phyloP scores from a whole-genome alignment of 2,113 vertebrate genomes.

The Cyprinodon tularosa region DNA sequence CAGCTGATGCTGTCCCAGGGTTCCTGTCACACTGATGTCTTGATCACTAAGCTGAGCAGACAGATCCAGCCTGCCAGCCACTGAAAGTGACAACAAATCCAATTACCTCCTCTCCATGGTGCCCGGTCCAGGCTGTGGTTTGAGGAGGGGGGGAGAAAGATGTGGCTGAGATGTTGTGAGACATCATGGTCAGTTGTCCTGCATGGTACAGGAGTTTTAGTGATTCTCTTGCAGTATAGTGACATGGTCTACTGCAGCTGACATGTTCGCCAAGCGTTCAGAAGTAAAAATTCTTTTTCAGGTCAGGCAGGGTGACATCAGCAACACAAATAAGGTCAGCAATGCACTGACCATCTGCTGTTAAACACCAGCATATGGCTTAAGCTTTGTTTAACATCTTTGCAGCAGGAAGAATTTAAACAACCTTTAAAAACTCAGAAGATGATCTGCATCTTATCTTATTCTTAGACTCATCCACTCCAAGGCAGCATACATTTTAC shows the following conservation, averaged over 20 bases:
- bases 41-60: slow-evolving; percentile 99
- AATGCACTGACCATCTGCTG: neutral
- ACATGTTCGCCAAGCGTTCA: neutral
- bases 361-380: neutral
- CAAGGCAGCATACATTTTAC: neutral
- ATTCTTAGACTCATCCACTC: neutral
- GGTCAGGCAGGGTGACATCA: neutral
- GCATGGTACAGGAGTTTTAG: neutral
- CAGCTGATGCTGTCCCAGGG: slow-evolving; percentile 97
- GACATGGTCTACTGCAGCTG: neutral
- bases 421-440: neutral
- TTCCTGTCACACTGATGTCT: slow-evolving; percentile 98
- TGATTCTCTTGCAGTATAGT: neutral
- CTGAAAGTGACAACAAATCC: slow-evolving; percentile 99
- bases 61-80: slow-evolving; percentile 94
- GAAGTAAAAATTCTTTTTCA: neutral
- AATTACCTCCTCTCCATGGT: slow-evolving; percentile 98
- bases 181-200: neutral
- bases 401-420: neutral
- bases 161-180: slow-evolving; percentile 11
- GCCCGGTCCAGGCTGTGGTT: slow-evolving; percentile 76
- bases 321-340: neutral
- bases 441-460: neutral
- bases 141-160: slow-evolving; percentile 76
- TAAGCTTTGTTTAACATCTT: neutral